These are phyloP conservation scores for Urophycis tenuis DNA, from an alignment of 2,797 vertebrate species.

Conservation along the genomic window DNA sequence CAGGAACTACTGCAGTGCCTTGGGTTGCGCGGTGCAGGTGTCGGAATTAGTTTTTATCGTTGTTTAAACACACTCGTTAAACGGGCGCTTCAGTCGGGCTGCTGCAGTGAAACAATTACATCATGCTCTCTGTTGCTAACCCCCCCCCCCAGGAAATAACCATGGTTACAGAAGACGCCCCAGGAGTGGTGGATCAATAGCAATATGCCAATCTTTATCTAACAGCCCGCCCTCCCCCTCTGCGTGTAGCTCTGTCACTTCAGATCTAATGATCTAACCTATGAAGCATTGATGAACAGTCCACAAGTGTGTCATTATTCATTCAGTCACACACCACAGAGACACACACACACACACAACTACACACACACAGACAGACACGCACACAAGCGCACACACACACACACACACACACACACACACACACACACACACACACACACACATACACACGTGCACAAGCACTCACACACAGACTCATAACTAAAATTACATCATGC, in stretches of 20 bases:
- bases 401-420: background rate
- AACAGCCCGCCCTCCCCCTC: conserved; percentile 61
- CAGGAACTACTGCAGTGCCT: background rate
- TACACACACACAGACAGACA: conserved; percentile 13
- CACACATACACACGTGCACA: background rate
- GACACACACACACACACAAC: conserved; percentile 15
- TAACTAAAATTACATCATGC: background rate
- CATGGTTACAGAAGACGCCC: conserved; percentile 67
- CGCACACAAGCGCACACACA: conserved; percentile 1
- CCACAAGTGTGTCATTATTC: conserved; percentile 61
- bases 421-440: background rate
- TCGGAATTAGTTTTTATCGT: background rate
- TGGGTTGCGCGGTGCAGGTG: background rate
- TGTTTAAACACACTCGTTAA: conserved; percentile 22
- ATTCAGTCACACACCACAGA: conserved; percentile 40
- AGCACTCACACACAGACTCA: no score
- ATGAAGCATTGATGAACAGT: conserved; percentile 70
- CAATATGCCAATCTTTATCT: conserved; percentile 72
- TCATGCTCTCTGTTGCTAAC: conserved; percentile 47
- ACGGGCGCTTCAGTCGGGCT: conserved; percentile 26
- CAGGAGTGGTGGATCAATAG: conserved; percentile 70
- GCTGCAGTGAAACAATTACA: conserved; percentile 47
- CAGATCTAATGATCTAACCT: conserved; percentile 73
- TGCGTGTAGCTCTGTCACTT: conserved; percentile 69
- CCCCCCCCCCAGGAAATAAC: conserved; percentile 44